Percentiles rank a stretch among this genome's conserved stretches.
Conservation (phyloP, 2,888 invertebrate genomes). For the Cheilosia variabilis region DNA sequence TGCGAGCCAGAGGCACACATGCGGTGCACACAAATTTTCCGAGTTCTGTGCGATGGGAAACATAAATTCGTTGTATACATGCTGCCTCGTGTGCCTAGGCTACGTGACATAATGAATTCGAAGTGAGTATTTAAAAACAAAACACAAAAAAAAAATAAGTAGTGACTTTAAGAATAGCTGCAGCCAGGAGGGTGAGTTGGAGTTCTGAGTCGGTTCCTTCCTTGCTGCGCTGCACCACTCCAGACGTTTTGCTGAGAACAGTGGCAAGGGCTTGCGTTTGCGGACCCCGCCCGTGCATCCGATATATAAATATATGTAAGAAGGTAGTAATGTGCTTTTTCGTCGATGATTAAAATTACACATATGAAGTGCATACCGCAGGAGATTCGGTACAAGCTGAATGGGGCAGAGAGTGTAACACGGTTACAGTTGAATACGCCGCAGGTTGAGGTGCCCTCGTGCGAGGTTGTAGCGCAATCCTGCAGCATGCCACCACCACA, state of each 20-base stretch:
- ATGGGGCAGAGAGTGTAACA: slow-evolving; percentile 6
- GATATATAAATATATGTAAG: not conserved
- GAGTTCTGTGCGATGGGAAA: slow-evolving; percentile 37
- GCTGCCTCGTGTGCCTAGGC: slow-evolving; percentile 60
- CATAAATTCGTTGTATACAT: slow-evolving; percentile 59
- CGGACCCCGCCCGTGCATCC: slow-evolving; percentile 16
- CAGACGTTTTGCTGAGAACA: slow-evolving; percentile 42
- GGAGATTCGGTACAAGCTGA: slow-evolving; percentile 12
- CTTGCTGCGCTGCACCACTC: slow-evolving; percentile 36
- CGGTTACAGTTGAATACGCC: not conserved
- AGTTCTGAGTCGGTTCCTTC: slow-evolving; percentile 40
- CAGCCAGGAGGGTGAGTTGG: slow-evolving; percentile 19
- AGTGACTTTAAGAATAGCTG: not conserved
- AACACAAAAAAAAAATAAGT: slow-evolving; percentile 2
- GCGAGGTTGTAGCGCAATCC: not conserved
- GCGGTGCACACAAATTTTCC: slow-evolving; percentile 50
- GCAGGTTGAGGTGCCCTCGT: no score
- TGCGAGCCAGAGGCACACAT: slow-evolving; percentile 36
- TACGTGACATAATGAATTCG: slow-evolving; percentile 69
- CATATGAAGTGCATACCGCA: not conserved
- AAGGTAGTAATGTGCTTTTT: slow-evolving; percentile 42
- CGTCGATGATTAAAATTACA: slow-evolving; percentile 53
- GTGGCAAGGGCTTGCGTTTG: slow-evolving; percentile 11
- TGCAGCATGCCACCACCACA: not conserved
- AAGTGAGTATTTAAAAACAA: slow-evolving; percentile 54